Percentiles rank a stretch among this genome's conserved stretches.
phyloP scores from a whole-genome alignment of 2,888 invertebrate species.

The Keiferia lycopersicella region DNA sequence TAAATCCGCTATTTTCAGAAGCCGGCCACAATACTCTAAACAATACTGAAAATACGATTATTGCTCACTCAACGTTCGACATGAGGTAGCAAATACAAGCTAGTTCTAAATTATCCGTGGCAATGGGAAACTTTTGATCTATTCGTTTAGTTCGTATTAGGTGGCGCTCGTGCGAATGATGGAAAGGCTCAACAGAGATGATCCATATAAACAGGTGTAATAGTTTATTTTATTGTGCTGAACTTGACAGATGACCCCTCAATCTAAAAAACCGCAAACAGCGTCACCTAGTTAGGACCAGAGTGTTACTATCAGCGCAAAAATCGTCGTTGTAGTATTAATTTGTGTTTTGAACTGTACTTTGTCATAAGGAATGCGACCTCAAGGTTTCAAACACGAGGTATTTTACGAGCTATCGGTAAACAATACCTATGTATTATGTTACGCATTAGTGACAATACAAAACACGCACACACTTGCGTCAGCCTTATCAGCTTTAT shows the following conservation, averaged over 20 bases:
- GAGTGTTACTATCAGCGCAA: too few relatives aligned
- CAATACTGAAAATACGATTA: constrained; percentile 40
- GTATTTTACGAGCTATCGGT: constrained; percentile 54
- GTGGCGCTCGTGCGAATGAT: too few relatives aligned
- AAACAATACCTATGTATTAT: constrained; percentile 57
- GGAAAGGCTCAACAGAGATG: too few relatives aligned
- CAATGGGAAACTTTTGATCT: constrained; percentile 35
- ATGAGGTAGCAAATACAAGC: constrained; percentile 33
- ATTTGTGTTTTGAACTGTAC: constrained; percentile 45
- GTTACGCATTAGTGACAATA: constrained; percentile 33
- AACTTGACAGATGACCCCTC: too few relatives aligned
- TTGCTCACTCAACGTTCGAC: constrained; percentile 44
- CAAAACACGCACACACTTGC: constrained; percentile 23
- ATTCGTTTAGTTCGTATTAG: too few relatives aligned
- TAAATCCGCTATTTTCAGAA: constrained; percentile 47
- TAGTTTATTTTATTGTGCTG: too few relatives aligned
- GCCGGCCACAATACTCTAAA: constrained; percentile 44
- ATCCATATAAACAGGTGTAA: too few relatives aligned
- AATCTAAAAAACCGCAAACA: too few relatives aligned
- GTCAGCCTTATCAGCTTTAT: constrained; percentile 25
- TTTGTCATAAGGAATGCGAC: constrained; percentile 74
- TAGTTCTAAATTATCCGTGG: constrained; percentile 38
- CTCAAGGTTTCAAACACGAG: constrained; percentile 59
- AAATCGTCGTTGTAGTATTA: too few relatives aligned
- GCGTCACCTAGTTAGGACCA: too few relatives aligned